phyloP scores from a whole-genome alignment of 2,113 vertebrate genomes.

The Melozone crissalis region DNA sequence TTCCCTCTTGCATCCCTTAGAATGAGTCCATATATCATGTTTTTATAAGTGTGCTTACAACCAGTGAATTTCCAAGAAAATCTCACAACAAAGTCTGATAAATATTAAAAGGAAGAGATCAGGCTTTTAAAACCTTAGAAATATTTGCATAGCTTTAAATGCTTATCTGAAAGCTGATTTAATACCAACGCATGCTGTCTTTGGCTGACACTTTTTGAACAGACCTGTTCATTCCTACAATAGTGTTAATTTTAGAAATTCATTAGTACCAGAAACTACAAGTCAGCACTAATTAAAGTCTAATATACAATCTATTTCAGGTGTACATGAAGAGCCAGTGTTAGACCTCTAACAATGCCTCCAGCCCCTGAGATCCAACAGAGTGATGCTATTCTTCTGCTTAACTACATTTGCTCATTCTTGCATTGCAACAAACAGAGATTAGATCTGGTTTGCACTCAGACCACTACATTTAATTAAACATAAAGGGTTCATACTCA shows the following conservation, averaged over 20 bases:
- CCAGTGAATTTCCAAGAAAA: not conserved
- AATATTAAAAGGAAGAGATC: not conserved
- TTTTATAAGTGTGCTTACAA: not conserved
- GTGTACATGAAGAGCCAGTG: not conserved
- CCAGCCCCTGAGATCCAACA: not conserved
- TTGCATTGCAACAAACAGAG: not conserved
- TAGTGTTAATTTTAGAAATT: not conserved
- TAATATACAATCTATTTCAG: not conserved
- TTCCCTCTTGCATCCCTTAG: not conserved
- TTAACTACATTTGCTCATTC: not conserved
- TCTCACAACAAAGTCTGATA: not conserved
- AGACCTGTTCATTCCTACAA: not conserved
- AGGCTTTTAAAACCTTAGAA: not conserved
- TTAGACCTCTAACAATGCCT: not conserved
- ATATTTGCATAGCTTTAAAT: not conserved
- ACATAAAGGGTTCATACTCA: not conserved
- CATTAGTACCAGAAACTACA: not conserved
- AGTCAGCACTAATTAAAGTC: not conserved
- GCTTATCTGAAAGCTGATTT: not conserved
- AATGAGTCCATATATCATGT: not conserved
- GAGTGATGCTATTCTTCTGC: not conserved
- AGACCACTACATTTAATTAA: constrained; percentile 35
- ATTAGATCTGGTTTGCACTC: not conserved
- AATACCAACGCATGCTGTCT: not conserved
- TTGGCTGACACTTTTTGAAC: not conserved